Evolutionary conservation across 2,113 vertebrate species (phyloP), one percentile per base, ranked within the genome.

Genomic region (Alectura lathami): DNA sequence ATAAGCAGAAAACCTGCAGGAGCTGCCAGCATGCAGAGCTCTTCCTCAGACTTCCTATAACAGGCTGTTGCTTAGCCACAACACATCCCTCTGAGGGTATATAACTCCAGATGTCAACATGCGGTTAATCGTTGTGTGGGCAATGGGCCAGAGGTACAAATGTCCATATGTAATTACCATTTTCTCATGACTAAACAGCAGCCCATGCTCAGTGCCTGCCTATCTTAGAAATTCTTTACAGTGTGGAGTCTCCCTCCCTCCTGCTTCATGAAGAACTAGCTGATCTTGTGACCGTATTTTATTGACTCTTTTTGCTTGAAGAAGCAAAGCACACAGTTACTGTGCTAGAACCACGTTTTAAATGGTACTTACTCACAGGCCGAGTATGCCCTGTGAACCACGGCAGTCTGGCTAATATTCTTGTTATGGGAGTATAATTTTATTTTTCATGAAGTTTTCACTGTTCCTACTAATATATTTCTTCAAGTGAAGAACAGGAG

Each of bases 401-500:
- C 15, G 56, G 53, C 62, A 42, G 16, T 21, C 8, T 47, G 40
- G 36, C 42, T 24, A 45, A 30, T 23, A 47, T 36, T 80, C 72
- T 57, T 76, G 23, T 57, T 67, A 63, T 2, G 2, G 47, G 54
- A 88, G 66, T 76, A 66, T 12, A 73, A 80, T 4, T 62, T 69
- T 38, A 51, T 42, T 56, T 42, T 11, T 0, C 23, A 32, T 42
- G 11, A 47, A 93, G 43, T 34, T 89, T 83, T 86, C 76, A 42
- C 23, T 5, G 34, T 13, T 81, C 51, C 63, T 24, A 56, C 56
- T 68, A 63, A 64, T 16, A 6, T 13, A 63, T 64, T 88, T 88
- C 56, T 88, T 74, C 73, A 89, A 95, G 51, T 38, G 62, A 94
- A 91, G 93, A 90, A 83, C 95, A 80, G 93, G 93, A 91, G 96